phyloP scores from a whole-genome alignment of 2,888 invertebrate species.

The Steinernema carpocapsae region DNA sequence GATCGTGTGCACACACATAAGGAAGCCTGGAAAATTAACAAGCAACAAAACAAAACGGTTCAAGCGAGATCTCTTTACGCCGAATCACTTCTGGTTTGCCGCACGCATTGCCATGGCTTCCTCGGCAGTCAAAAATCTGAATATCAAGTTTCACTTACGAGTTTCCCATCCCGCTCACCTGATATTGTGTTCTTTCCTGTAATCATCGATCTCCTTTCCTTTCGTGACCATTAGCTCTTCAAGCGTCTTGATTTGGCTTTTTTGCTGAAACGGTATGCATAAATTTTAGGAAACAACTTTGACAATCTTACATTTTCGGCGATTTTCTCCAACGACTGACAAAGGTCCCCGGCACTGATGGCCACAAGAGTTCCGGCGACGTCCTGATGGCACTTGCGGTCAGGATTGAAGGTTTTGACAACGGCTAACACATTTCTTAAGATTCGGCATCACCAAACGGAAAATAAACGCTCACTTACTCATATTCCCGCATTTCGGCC shows the following conservation, averaged over 20 bases:
- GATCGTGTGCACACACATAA: too few species aligned
- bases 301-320: background rate
- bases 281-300: too few species aligned
- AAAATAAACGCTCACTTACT: background rate
- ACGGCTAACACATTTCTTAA: constrained; percentile 1
- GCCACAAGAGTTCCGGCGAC: background rate
- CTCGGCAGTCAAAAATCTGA: background rate
- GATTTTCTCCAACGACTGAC: background rate
- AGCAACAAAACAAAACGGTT: too few species aligned
- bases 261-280: background rate
- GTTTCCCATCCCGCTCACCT: background rate
- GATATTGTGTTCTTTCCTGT: constrained; percentile 33
- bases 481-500: background rate
- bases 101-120: background rate
- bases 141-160: too few species aligned
- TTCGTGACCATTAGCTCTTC: background rate
- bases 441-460: background rate
- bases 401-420: background rate
- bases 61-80: too few species aligned
- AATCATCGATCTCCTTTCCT: constrained; percentile 6
- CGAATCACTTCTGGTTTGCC: too few species aligned
- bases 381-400: background rate
- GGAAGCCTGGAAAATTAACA: too few species aligned
- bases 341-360: background rate
- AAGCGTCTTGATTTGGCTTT: background rate